Conservation (phyloP, 2,113 vertebrate genomes). For the Eolophus roseicapilla region DNA sequence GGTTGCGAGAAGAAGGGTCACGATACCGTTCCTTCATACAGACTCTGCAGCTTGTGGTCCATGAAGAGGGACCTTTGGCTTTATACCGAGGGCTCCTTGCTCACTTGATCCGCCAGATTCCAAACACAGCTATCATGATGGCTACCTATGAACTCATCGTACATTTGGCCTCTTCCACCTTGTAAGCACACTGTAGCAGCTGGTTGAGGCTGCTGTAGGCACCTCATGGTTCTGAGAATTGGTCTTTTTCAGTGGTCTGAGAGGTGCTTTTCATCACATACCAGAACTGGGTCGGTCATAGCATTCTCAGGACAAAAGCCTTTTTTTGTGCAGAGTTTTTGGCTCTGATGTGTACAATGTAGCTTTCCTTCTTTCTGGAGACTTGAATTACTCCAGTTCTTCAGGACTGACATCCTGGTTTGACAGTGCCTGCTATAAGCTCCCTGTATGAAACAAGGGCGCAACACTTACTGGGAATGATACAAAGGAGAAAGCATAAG, state of each 20-base stretch:
- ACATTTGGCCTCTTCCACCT: slow-evolving; percentile 26
- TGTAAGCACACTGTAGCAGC: neutral
- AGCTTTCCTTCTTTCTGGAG: neutral
- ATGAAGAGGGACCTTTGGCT: slow-evolving; percentile 55
- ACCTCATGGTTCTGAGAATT: neutral
- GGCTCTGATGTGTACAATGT: neutral
- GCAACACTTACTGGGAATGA: neutral
- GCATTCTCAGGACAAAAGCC: neutral
- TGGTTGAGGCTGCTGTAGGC: neutral
- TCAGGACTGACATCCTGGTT: neutral
- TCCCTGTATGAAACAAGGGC: neutral
- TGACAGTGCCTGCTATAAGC: neutral
- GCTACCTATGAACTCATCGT: slow-evolving; percentile 63
- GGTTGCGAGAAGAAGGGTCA: slow-evolving; percentile 65
- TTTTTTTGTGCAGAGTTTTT: neutral
- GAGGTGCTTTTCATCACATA: neutral
- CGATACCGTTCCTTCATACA: slow-evolving; percentile 63
- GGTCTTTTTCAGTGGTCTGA: neutral
- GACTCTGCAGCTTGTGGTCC: slow-evolving; percentile 61
- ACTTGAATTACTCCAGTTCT: neutral
- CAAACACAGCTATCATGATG: slow-evolving; percentile 67
- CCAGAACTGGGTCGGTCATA: neutral
- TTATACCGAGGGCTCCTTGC: slow-evolving; percentile 63
- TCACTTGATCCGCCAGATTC: slow-evolving; percentile 70
- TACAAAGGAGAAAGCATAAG: neutral